phyloP scores from a whole-genome alignment of 2,888 invertebrate species.

The Spatulosminthurus flaviceps region DNA sequence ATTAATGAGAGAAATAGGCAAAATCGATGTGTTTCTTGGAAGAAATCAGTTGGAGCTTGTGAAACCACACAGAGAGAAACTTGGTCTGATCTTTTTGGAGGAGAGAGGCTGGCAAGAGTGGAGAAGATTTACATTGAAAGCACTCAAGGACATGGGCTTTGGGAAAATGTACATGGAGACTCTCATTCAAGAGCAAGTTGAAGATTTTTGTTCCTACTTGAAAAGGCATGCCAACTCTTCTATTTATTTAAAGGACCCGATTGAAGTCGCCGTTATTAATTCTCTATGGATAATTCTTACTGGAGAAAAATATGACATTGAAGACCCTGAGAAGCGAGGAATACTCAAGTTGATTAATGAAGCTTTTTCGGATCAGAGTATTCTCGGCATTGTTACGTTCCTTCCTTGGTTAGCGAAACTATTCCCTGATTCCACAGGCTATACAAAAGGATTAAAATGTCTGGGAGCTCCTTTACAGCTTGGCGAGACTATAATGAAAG shows the following conservation, averaged over 20 bases:
- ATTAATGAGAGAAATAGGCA: constrained; percentile 55
- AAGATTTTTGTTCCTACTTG: constrained; percentile 29
- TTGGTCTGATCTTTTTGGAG: constrained; percentile 57
- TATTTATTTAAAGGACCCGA: constrained; percentile 55
- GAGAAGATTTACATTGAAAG: constrained; percentile 55
- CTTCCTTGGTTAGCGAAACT: constrained; percentile 58
- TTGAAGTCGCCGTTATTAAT: constrained; percentile 59
- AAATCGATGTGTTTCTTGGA: constrained; percentile 57
- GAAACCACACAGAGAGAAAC: constrained; percentile 50
- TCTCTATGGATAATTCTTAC: constrained; percentile 58
- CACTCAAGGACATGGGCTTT: constrained; percentile 57
- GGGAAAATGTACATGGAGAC: constrained; percentile 60
- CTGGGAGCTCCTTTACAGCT: constrained; percentile 58
- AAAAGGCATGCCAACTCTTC: constrained; percentile 51
- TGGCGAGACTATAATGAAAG: constrained; percentile 55
- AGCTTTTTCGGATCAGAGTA: constrained; percentile 60
- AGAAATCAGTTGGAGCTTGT: constrained; percentile 56
- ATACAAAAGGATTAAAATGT: constrained; percentile 56
- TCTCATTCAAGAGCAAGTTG: constrained; percentile 57
- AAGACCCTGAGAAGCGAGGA: constrained; percentile 55
- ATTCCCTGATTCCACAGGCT: constrained; percentile 56
- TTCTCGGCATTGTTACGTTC: constrained; percentile 57
- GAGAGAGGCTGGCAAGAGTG: constrained; percentile 59
- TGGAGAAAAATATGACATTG: constrained; percentile 59
- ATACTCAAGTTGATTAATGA: constrained; percentile 47